These are phyloP conservation scores for Lithosia quadra DNA, from an alignment of 2,888 invertebrate genomes.

Conservation along the genomic window DNA sequence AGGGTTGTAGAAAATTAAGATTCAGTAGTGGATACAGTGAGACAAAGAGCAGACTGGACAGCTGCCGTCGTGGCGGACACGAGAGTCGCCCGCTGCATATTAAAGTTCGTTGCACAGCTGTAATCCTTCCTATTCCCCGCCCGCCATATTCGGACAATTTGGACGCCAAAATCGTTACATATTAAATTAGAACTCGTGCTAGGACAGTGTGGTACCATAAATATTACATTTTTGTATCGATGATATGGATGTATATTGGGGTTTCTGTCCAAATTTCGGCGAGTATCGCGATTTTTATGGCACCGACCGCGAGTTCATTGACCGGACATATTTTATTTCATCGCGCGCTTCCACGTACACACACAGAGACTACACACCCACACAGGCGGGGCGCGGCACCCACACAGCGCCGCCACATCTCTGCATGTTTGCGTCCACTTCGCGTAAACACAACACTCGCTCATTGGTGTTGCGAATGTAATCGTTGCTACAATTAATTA, in stretches of 20 bases:
- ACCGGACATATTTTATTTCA: slow-evolving; percentile 87
- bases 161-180: slow-evolving; percentile 45
- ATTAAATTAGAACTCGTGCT: slow-evolving; percentile 41
- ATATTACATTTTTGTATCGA: slow-evolving; percentile 36
- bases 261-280: slow-evolving; percentile 82
- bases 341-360: slow-evolving; percentile 86
- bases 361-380: slow-evolving; percentile 76
- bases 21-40: slow-evolving; percentile 47
- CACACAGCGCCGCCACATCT: slow-evolving; percentile 71
- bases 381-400: slow-evolving; percentile 67
- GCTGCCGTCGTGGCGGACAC: slow-evolving; percentile 66
- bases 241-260: slow-evolving; percentile 59
- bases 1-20: slow-evolving; percentile 47
- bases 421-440: slow-evolving; percentile 79
- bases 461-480: slow-evolving; percentile 75
- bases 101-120: slow-evolving; percentile 71
- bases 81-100: slow-evolving; percentile 69
- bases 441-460: slow-evolving; percentile 78
- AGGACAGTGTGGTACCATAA: slow-evolving; percentile 23
- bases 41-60: slow-evolving; percentile 62
- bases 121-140: slow-evolving; percentile 65
- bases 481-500: slow-evolving; percentile 73
- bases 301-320: slow-evolving; percentile 84
- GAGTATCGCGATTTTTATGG: slow-evolving; percentile 86
- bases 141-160: slow-evolving; percentile 55